A percentile compares a stretch with the other conserved stretches of the same genome.
phyloP scores from a whole-genome alignment of 2,888 invertebrate species.

The Gibbula magus region DNA sequence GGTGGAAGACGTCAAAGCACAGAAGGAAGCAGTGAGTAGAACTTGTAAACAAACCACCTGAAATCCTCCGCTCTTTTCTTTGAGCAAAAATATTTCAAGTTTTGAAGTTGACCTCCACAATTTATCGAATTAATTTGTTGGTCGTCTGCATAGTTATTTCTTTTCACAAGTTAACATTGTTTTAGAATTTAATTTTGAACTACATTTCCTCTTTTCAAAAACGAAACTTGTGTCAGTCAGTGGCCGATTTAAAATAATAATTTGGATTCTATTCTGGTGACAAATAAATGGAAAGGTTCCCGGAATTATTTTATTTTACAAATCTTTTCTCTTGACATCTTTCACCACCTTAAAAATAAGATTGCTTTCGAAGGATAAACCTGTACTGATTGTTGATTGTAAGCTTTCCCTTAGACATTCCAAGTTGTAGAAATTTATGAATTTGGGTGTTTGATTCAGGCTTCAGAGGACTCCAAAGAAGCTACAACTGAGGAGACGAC shows the following conservation, averaged over 20 bases:
- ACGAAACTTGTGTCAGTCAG: no score
- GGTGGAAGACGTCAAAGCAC: slow-evolving; percentile 60
- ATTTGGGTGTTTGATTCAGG: neutral
- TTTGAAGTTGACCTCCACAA: no score
- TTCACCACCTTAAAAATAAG: neutral
- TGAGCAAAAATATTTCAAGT: neutral
- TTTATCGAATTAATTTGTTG: no score
- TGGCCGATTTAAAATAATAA: no score
- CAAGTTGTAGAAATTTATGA: neutral
- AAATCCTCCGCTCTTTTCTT: neutral
- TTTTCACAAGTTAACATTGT: no score
- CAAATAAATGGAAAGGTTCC: no score
- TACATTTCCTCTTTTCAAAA: no score
- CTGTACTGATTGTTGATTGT: no score
- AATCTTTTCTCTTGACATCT: no score
- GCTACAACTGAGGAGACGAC: slow-evolving; percentile 39
- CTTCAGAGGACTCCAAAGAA: slow-evolving; percentile 29
- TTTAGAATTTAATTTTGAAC: neutral
- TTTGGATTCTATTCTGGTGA: no score
- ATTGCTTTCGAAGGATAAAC: neutral
- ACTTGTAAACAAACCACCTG: neutral
- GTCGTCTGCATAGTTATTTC: no score
- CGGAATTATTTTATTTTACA: no score
- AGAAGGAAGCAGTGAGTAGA: slow-evolving; percentile 38
- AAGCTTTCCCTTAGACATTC: slow-evolving; percentile 15